Evolutionary conservation across 1,140 invertebrate species (phyloP).

Genomic region (Temnothorax curvispinosus): DNA sequence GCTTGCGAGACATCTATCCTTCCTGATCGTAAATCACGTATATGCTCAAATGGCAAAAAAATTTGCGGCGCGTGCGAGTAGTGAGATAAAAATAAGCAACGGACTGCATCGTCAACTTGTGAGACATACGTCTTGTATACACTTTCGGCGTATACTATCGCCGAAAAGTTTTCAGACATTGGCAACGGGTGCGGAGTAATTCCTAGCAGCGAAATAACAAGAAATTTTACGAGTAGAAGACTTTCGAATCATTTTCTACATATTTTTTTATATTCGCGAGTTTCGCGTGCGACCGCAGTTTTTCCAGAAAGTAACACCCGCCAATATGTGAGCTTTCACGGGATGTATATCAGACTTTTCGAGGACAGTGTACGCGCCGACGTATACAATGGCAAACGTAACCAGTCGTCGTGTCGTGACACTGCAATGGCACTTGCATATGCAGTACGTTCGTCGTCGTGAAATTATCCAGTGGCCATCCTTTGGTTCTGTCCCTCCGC

Average conservation of each 20-base stretch:
- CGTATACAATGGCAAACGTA: constrained; percentile 20
- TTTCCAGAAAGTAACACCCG: neutral
- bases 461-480: constrained; percentile 65
- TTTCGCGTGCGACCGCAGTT: neutral
- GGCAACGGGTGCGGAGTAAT: neutral
- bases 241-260: neutral
- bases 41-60: neutral
- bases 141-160: neutral
- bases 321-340: neutral
- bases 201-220: neutral
- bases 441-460: constrained; percentile 54
- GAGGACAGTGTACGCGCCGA: constrained; percentile 16
- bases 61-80: neutral
- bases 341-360: neutral
- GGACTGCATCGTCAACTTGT: neutral
- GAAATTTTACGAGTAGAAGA: neutral
- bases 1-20: neutral
- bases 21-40: neutral
- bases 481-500: constrained; percentile 15
- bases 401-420: constrained; percentile 40
- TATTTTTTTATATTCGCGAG: neutral
- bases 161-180: neutral
- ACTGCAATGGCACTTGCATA: constrained; percentile 61
- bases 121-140: neutral
- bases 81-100: neutral